phyloP scores from a whole-genome alignment of 2,888 invertebrate genomes.

The Andrena dorsata region DNA sequence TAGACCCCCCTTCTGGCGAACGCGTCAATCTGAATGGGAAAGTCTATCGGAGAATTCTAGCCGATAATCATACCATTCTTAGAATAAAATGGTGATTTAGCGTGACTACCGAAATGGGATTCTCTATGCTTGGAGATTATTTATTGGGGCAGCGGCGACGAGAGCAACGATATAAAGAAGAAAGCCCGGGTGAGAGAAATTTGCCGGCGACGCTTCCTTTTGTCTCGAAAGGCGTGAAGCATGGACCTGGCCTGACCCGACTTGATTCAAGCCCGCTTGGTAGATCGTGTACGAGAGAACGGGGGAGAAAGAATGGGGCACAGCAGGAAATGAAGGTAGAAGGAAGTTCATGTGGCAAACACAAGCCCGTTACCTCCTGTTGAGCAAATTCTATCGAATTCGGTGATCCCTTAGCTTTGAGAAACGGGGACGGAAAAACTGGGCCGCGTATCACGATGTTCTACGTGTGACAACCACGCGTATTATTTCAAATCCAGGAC shows the following conservation, averaged over 20 bases:
- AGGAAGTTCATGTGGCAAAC: slow-evolving; percentile 64
- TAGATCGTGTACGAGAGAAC: slow-evolving; percentile 27
- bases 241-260: slow-evolving; percentile 54
- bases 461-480: slow-evolving; percentile 23
- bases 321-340: slow-evolving; percentile 61
- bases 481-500: slow-evolving; percentile 34
- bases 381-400: slow-evolving; percentile 63
- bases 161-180: slow-evolving; percentile 25
- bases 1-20: no score
- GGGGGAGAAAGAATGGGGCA: slow-evolving; percentile 30
- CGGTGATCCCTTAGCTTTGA: slow-evolving; percentile 48
- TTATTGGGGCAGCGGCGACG: not conserved
- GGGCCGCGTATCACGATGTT: slow-evolving; percentile 23
- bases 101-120: slow-evolving; percentile 22
- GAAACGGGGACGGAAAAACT: slow-evolving; percentile 24
- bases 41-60: no score
- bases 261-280: slow-evolving; percentile 53
- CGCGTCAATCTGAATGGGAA: no score
- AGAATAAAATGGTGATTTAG: no score
- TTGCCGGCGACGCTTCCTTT: slow-evolving; percentile 58
- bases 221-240: slow-evolving; percentile 52
- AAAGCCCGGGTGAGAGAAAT: slow-evolving; percentile 31
- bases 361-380: slow-evolving; percentile 54
- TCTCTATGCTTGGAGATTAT: slow-evolving; percentile 17
- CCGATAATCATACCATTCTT: no score